Conservation (phyloP, 2,888 invertebrate genomes). For the Thera britannica region DNA sequence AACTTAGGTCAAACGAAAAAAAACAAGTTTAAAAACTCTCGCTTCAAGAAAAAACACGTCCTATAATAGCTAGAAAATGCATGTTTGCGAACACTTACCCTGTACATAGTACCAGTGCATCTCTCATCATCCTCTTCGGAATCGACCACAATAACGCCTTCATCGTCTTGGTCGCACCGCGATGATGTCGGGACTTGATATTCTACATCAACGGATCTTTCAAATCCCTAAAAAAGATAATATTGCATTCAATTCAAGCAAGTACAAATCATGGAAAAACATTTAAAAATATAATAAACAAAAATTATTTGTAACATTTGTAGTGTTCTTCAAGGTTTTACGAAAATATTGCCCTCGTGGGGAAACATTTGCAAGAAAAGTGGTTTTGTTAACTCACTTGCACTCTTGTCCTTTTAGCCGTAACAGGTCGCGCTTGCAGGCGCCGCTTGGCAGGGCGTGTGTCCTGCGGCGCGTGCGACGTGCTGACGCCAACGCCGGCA, state of each 20-base stretch:
- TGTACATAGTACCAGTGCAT: conserved; percentile 84
- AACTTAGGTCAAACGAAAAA: too few relatives aligned
- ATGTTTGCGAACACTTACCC: conserved; percentile 50
- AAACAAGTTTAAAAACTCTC: too few relatives aligned
- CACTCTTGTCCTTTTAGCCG: conserved; percentile 82
- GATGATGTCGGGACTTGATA: conserved; percentile 95
- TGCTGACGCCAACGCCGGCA: conserved; percentile 48
- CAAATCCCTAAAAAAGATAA: conserved; percentile 74
- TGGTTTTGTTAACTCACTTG: conserved; percentile 64
- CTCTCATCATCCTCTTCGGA: conserved; percentile 91
- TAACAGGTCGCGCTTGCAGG: conserved; percentile 70
- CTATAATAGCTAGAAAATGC: background rate
- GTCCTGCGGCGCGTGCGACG: conserved; percentile 69
- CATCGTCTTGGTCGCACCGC: conserved; percentile 94
- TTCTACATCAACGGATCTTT: conserved; percentile 89
- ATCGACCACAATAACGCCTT: conserved; percentile 90
- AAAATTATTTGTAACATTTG: too few relatives aligned
- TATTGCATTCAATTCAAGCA: too few relatives aligned
- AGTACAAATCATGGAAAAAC: background rate
- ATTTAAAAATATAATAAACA: background rate
- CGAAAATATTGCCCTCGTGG: background rate
- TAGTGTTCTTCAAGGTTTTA: background rate
- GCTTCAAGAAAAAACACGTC: too few relatives aligned
- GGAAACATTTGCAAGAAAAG: background rate
- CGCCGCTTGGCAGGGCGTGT: conserved; percentile 72